Evolutionary conservation across 2,888 invertebrate species (phyloP), one percentile per base, ranked within the genome.

Genomic region (Epirrhoe tristata): DNA sequence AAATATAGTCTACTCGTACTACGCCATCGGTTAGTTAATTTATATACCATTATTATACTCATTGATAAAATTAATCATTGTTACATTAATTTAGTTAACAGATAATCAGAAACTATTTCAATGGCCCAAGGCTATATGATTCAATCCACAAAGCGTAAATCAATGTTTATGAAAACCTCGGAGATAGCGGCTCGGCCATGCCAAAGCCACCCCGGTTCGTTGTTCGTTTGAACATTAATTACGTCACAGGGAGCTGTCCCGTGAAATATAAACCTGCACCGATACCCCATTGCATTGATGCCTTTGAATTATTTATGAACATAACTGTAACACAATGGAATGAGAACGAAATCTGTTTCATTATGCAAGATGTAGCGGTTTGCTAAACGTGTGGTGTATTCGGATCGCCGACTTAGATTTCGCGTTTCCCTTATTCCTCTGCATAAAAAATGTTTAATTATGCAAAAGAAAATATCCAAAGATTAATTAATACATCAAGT

Each of bases 251-350:
- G 81, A 77, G 77, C 75, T 83, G 83, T 80, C 82, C 80, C 79
- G 84, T 90, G 88, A 90, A 88, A 89, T 90, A 90, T 88, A 89
- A 84, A 87, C 87, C 88, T 84, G 87, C 84, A 83, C 77, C 80
- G 83, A 86, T 84, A 87, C 83, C 81, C 79, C 81, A 81, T 81
- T 85, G 86, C 85, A 84, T 82, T 84, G 83, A 86, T 82, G 83
- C 78, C 73, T 79, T 78, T 87, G 85, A 86, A 88, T 88, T 86
- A 90, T 89, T 86, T 84, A 88, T 86, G 83, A 78, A 71, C 70
- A 73, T 73, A 61, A 64, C 53, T 58, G 68, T 68, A 64, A 58
- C 66, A 43, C 43, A 46, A 12, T 46, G 55, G 52, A 59, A 52
- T n/a, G 58, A 51, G 46, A 57, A 52, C 58, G 39, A 58, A 58